phyloP scores from a whole-genome alignment of 2,113 vertebrate species.

The Sinocyclocheilus rhinocerous region DNA sequence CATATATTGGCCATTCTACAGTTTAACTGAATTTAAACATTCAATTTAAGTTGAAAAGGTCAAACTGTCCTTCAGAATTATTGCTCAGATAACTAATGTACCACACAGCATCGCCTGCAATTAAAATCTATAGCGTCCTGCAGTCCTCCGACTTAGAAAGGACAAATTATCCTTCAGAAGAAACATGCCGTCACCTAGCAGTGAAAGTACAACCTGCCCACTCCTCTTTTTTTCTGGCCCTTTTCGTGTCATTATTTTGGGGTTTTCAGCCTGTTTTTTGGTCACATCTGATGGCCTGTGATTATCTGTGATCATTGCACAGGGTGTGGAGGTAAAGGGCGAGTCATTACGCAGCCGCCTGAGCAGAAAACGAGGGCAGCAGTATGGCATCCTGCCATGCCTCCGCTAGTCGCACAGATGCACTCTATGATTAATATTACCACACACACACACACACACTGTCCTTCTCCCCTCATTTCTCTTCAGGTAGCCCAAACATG shows the following conservation, averaged over 20 bases:
- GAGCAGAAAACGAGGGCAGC: constrained; percentile 80
- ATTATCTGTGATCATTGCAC: constrained; percentile 81
- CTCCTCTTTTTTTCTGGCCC: constrained; percentile 9
- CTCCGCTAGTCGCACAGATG: constrained; percentile 79
- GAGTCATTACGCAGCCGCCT: constrained; percentile 82
- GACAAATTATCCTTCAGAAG: not conserved
- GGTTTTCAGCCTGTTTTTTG: constrained; percentile 6
- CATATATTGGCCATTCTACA: no score
- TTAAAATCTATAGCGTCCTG: not conserved
- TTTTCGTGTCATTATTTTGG: constrained; percentile 21
- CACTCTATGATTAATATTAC: constrained; percentile 56
- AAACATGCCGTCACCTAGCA: not conserved
- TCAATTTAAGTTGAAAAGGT: no score
- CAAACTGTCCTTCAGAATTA: no score
- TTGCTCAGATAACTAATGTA: no score
- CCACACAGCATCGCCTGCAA: no score
- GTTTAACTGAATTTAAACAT: no score
- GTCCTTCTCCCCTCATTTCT: constrained; percentile 61
- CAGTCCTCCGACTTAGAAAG: not conserved
- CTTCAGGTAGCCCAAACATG: constrained; percentile 58
- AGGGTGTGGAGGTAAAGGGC: constrained; percentile 78
- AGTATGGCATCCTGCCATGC: constrained; percentile 73
- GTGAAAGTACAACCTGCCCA: no score
- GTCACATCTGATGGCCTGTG: constrained; percentile 54
- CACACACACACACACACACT: constrained; percentile 36